Evolutionary conservation across 2,113 vertebrate genomes (phyloP).

Genomic region (Alethe diademata): DNA sequence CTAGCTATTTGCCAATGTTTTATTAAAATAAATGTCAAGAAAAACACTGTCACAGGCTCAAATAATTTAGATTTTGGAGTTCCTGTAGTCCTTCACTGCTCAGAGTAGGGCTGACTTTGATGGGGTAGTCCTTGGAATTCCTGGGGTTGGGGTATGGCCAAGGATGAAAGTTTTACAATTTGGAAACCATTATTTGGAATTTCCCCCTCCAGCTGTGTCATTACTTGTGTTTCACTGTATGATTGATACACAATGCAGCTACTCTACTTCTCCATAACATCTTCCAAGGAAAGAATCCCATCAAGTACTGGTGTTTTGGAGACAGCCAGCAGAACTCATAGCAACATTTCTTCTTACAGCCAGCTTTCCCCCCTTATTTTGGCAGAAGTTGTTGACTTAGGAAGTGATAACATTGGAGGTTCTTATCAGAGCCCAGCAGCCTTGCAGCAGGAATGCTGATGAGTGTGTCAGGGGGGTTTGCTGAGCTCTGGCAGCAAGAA

Average conservation of each 20-base stretch:
- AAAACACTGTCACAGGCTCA: not conserved
- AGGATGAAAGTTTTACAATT: not conserved
- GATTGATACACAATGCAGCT: accelerated
- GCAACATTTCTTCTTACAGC: not conserved
- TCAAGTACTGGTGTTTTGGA: not conserved
- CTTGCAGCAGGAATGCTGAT: conserved; percentile 4
- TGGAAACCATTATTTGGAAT: not conserved
- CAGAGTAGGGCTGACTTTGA: not conserved
- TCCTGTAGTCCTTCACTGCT: not conserved
- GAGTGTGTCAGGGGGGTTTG: not conserved
- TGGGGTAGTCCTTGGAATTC: not conserved
- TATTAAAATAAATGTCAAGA: not conserved
- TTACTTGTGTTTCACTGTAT: not conserved
- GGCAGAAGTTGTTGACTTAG: not conserved
- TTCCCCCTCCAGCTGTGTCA: not conserved
- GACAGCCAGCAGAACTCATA: not conserved
- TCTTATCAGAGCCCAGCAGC: conserved; percentile 66
- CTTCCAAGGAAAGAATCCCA: not conserved
- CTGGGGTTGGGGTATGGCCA: not conserved
- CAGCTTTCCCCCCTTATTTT: not conserved
- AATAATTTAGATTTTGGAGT: not conserved
- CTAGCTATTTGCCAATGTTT: not conserved
- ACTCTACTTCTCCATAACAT: not conserved
- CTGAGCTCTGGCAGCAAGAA: not conserved
- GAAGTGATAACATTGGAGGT: conserved; percentile 50